Percentiles rank a stretch among this genome's conserved stretches.
Conservation (phyloP, 1,140 invertebrate genomes). For the Trinorchestia longiramus region DNA sequence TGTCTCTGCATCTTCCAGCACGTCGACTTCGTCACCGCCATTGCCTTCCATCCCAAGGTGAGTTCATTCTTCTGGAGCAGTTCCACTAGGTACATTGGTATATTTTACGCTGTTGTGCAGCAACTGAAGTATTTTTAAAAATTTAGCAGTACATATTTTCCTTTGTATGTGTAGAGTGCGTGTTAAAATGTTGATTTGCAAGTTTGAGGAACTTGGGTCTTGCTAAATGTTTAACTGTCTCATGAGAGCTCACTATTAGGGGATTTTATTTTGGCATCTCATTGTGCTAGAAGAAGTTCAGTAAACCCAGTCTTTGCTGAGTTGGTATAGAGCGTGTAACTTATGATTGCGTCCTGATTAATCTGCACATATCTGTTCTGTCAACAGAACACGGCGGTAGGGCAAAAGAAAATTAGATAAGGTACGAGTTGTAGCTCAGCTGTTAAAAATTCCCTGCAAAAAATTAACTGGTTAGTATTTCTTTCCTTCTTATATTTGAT, state of each 20-base stretch:
- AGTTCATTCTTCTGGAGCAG: conserved; percentile 50
- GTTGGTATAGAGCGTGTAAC: too few relatives aligned
- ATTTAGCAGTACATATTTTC: too few relatives aligned
- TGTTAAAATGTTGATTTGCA: not conserved
- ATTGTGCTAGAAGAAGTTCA: not conserved
- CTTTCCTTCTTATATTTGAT: not conserved
- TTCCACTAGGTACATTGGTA: not conserved
- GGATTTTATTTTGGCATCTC: not conserved
- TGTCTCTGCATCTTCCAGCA: conserved; percentile 99
- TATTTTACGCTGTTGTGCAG: not conserved
- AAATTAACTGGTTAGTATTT: not conserved
- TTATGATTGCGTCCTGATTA: too few relatives aligned
- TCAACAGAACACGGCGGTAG: too few relatives aligned
- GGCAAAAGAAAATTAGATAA: too few relatives aligned
- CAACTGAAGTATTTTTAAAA: not conserved
- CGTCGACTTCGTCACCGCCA: conserved; percentile 98
- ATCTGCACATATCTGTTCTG: too few relatives aligned
- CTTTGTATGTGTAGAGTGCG: conserved; percentile 5
- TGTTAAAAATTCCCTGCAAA: not conserved
- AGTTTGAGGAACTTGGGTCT: too few relatives aligned
- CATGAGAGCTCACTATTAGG: not conserved
- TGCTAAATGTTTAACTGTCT: not conserved
- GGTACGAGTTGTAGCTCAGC: too few relatives aligned
- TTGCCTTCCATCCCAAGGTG: conserved; percentile 94
- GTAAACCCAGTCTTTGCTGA: too few relatives aligned